Conservation (phyloP, 2,888 invertebrate genomes). For the Eutolmus rufibarbis region DNA sequence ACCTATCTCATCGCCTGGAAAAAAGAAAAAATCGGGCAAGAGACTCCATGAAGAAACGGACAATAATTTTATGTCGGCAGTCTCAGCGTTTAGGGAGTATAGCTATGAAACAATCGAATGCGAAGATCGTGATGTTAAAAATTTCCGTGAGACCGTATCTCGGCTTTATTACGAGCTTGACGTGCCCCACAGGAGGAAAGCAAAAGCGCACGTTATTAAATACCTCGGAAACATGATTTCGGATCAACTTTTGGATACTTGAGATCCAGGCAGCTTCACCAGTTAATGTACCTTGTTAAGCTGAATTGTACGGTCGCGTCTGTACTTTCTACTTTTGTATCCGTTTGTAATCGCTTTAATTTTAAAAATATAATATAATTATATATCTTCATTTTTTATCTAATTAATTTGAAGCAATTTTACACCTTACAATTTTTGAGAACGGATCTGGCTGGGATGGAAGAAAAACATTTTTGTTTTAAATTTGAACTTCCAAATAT, state of each 20-base stretch:
- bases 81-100: background rate
- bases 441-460: background rate
- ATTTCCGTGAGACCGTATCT: background rate
- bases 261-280: background rate
- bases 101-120: background rate
- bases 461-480: background rate
- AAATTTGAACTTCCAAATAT: background rate
- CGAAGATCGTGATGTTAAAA: background rate
- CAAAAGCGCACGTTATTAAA: background rate
- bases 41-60: background rate
- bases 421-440: too few species aligned
- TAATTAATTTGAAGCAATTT: too few species aligned
- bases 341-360: background rate
- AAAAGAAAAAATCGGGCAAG: background rate
- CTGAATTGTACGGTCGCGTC: too few species aligned
- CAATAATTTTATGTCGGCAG: background rate
- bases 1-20: background rate
- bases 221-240: background rate
- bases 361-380: background rate
- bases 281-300: too few species aligned
- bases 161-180: background rate
- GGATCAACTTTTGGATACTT: background rate
- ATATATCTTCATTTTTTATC: too few species aligned
- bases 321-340: background rate
- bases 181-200: background rate